Base-by-base conservation (phyloP, 2,797 vertebrate species). In the Rousettus madagascariensis region DNA sequence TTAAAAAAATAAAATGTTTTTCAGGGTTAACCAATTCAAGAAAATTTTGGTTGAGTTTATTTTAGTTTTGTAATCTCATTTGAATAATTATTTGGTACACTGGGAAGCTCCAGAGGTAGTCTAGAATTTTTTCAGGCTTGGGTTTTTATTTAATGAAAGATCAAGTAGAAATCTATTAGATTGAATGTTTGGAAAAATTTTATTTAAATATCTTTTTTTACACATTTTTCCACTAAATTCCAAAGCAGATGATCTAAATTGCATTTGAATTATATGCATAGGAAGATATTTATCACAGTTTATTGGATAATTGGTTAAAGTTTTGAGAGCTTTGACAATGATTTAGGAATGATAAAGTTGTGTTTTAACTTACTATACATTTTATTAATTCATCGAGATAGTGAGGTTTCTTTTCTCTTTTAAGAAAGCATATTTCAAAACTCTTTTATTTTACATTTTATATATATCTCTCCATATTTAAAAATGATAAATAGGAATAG, bases 21-120 rank as follows among this genome's bases (percentile, higher is more conserved):
- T 83, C 57, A 96, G 91, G 30, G 16, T 95, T 85, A 77, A 77
- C 12, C 9, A 80, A 90, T 63, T 91, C 53, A 91, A 82, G 19
- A 63, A 59, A 26, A 0, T 89, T 94, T 86, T 33, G 20, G 53
- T 88, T 95, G 79, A 49, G 68, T 91, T 77, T 74, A 71, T 65
- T 79, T 87, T 28, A 86, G 6, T 41, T 85, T 95, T 7, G 68
- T 74, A 82, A 85, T 89, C 17, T 71, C 93, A 72, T 86, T 84
- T 80, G 33, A 92, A 80, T 84, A 55, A 49, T 68, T 83, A 91
- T 69, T 84, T 83, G 55, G 57, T 61, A 80, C 24, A 38, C 8
- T 68, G 38, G 36, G 53, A 90, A 61, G 28, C 65, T 87, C 36
- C 22, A 86, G 26, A 78, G 7, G 22, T 57, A 87, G 24, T 46